These are phyloP conservation scores for Engystomops pustulosus DNA, from an alignment of 2,113 vertebrate species.

Conservation along the genomic window DNA sequence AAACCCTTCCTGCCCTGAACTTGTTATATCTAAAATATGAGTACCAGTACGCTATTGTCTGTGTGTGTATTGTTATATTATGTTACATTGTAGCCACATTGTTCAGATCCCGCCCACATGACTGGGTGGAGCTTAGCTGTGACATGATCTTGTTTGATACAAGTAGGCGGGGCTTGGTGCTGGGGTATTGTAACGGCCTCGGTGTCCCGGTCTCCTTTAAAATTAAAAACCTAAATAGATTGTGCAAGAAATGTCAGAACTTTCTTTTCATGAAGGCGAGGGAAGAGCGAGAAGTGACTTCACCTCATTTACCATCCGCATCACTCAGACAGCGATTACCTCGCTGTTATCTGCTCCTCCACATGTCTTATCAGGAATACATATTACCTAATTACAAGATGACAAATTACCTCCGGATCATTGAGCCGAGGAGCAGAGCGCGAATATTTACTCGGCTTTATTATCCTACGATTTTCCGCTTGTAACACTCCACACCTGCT, in stretches of 20 bases:
- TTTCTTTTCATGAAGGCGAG: not conserved
- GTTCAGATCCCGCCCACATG: too few species aligned
- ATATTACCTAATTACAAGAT: not conserved
- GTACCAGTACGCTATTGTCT: too few species aligned
- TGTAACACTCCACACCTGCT: not conserved
- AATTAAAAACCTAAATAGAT: not conserved
- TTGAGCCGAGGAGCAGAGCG: not conserved
- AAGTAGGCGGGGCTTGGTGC: too few species aligned
- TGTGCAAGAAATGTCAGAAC: not conserved
- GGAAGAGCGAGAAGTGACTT: not conserved
- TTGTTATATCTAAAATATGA: too few species aligned
- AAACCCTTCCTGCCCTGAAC: too few species aligned
- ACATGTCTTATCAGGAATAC: not conserved
- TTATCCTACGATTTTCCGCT: not conserved
- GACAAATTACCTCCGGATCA: not conserved
- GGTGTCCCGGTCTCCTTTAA: not conserved
- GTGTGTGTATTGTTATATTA: too few species aligned
- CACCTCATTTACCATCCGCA: not conserved
- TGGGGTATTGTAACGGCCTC: too few species aligned
- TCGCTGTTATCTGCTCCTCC: not conserved
- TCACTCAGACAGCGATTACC: not conserved
- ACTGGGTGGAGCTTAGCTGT: too few species aligned
- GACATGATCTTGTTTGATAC: too few species aligned
- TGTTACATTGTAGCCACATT: too few species aligned
- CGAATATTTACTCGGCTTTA: not conserved